Conservation (phyloP, 2,797 vertebrate genomes). For the Phoebastria nigripes region DNA sequence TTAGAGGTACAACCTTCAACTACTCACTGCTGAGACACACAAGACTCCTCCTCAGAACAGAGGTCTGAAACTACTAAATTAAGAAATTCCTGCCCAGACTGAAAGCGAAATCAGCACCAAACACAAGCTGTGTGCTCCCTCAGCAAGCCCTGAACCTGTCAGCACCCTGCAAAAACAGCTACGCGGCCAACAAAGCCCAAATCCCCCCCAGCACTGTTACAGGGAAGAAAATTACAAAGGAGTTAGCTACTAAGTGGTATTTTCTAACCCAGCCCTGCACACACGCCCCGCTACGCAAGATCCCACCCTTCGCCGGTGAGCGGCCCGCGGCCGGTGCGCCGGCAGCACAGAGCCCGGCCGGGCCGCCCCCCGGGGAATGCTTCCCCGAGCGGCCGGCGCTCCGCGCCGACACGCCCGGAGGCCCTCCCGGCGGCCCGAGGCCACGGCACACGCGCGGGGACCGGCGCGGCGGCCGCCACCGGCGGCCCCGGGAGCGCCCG, state of each 20-base stretch:
- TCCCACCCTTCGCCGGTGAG: not conserved
- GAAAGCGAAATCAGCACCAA: not conserved
- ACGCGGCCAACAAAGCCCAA: no score
- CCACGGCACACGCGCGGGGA: not conserved
- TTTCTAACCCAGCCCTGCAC: not conserved
- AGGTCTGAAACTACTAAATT: not conserved
- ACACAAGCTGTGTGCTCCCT: not conserved
- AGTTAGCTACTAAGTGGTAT: fast-evolving
- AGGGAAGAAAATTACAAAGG: fast-evolving
- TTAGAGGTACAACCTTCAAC: not conserved
- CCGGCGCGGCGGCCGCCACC: not conserved
- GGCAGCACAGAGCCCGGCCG: not conserved
- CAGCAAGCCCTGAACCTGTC: fast-evolving
- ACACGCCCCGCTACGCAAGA: not conserved
- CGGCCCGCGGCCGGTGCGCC: not conserved
- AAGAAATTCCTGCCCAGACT: not conserved
- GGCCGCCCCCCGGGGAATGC: no score
- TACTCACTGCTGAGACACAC: not conserved
- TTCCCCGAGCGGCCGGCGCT: not conserved
- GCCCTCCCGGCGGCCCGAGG: not conserved
- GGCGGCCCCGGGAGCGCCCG: no score
- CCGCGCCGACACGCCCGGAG: not conserved
- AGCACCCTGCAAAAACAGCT: fast-evolving
- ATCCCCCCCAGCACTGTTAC: not conserved
- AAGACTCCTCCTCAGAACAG: not conserved